Evolutionary conservation across 1,140 invertebrate genomes (phyloP).

Genomic region (Chymomyza costata): DNA sequence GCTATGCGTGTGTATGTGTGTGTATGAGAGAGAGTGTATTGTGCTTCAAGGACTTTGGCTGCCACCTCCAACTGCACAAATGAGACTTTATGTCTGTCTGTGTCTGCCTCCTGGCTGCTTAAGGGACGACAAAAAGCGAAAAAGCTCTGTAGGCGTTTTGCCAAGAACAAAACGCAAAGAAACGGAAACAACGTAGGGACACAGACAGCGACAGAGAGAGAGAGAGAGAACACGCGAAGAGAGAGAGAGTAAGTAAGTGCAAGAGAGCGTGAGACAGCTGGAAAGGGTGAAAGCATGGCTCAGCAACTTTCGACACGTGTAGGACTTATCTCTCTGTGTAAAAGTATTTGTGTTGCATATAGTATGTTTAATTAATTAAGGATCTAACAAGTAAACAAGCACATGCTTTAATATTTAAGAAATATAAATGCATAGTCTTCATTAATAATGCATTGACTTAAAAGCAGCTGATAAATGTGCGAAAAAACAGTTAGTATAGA

Average conservation of each 20-base stretch:
- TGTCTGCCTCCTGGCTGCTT: no score
- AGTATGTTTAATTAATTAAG: no score
- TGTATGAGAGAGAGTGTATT: background rate
- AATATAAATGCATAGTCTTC: no score
- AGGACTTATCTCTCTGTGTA: background rate
- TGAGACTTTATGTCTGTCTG: background rate
- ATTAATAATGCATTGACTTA: no score
- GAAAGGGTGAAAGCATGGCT: background rate
- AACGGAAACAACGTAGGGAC: constrained; percentile 36
- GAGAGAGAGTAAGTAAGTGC: background rate
- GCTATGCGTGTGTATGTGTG: background rate
- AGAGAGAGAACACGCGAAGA: constrained; percentile 14
- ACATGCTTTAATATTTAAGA: no score
- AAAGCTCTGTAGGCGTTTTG: constrained; percentile 32
- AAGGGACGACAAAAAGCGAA: no score
- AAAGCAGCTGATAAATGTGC: no score
- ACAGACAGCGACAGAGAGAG: background rate
- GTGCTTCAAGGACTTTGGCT: constrained; percentile 2
- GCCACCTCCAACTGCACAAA: background rate
- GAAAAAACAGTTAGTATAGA: no score
- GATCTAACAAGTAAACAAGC: no score
- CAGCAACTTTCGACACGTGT: constrained; percentile 46
- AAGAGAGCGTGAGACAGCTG: background rate
- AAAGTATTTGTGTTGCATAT: no score
- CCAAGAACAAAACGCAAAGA: constrained; percentile 38